These are phyloP conservation scores for Dendroctonus valens DNA, from an alignment of 1,140 invertebrate genomes.

Conservation along the genomic window DNA sequence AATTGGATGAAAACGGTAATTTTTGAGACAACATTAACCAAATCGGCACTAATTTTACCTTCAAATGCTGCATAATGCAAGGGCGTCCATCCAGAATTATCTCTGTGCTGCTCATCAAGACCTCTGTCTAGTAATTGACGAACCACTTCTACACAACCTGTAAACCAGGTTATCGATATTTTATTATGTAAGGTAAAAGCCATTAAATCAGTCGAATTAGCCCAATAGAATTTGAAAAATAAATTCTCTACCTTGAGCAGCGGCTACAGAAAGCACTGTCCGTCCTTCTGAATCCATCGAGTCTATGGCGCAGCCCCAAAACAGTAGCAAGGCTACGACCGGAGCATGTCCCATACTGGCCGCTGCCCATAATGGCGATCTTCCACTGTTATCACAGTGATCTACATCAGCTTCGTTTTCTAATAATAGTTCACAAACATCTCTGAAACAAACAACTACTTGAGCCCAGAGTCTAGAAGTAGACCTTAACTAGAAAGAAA, in stretches of 20 bases:
- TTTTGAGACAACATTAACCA: too few species aligned
- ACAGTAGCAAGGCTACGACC: slow-evolving; percentile 76
- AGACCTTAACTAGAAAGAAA: neutral
- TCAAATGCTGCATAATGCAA: slow-evolving; percentile 92
- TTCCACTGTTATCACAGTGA: slow-evolving; percentile 73
- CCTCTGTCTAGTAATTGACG: slow-evolving; percentile 84
- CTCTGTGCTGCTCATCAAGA: slow-evolving; percentile 86
- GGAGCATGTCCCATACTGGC: slow-evolving; percentile 82
- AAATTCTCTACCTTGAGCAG: slow-evolving; percentile 69
- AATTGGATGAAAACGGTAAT: too few species aligned
- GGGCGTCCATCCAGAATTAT: slow-evolving; percentile 92
- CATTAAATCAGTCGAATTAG: too few species aligned
- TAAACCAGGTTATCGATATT: neutral
- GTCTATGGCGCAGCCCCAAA: slow-evolving; percentile 88
- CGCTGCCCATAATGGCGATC: slow-evolving; percentile 79
- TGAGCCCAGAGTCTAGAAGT: neutral
- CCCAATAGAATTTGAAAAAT: slow-evolving; percentile 2
- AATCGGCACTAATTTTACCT: slow-evolving; percentile 52
- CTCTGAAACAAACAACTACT: slow-evolving; percentile 46
- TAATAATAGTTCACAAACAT: slow-evolving; percentile 80
- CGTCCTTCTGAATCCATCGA: slow-evolving; percentile 88
- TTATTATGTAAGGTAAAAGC: neutral
- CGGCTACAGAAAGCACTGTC: slow-evolving; percentile 83
- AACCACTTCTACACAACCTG: slow-evolving; percentile 75
- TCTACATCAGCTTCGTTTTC: slow-evolving; percentile 87